Evolutionary conservation across 2,888 invertebrate species (phyloP).

Genomic region (Gymnocheta viridis): DNA sequence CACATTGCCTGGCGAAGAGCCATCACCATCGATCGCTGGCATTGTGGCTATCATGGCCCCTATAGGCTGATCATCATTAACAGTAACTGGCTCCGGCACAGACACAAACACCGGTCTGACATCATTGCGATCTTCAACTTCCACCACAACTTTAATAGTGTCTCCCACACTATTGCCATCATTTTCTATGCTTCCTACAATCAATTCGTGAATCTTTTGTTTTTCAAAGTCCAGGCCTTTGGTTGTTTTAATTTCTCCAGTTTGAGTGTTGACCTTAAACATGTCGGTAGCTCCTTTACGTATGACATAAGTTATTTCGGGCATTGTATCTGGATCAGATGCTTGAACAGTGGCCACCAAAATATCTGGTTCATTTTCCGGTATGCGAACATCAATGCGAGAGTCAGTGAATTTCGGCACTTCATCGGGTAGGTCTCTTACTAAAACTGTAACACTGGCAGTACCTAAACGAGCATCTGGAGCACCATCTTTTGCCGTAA

Average conservation of each 20-base stretch:
- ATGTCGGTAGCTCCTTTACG: constrained; percentile 90
- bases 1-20: constrained; percentile 92
- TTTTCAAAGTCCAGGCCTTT: constrained; percentile 91
- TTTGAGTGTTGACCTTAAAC: constrained; percentile 91
- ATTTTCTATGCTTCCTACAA: constrained; percentile 93
- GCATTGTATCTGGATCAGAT: constrained; percentile 90
- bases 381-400: constrained; percentile 90
- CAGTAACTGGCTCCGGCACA: constrained; percentile 90
- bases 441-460: constrained; percentile 91
- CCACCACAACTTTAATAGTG: constrained; percentile 84
- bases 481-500: constrained; percentile 94
- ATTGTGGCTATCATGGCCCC: constrained; percentile 91
- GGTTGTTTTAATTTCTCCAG: constrained; percentile 90
- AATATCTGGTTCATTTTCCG: constrained; percentile 91
- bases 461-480: constrained; percentile 92
- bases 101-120: constrained; percentile 93
- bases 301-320: constrained; percentile 92
- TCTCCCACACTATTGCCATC: constrained; percentile 86
- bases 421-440: constrained; percentile 90
- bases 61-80: constrained; percentile 92
- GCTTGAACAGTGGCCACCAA: constrained; percentile 92
- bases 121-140: constrained; percentile 91
- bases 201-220: constrained; percentile 87
- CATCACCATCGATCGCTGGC: constrained; percentile 91
- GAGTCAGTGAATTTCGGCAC: constrained; percentile 89